Evolutionary conservation across 2,113 vertebrate genomes (phyloP).

Genomic region (Danionella cerebrum): DNA sequence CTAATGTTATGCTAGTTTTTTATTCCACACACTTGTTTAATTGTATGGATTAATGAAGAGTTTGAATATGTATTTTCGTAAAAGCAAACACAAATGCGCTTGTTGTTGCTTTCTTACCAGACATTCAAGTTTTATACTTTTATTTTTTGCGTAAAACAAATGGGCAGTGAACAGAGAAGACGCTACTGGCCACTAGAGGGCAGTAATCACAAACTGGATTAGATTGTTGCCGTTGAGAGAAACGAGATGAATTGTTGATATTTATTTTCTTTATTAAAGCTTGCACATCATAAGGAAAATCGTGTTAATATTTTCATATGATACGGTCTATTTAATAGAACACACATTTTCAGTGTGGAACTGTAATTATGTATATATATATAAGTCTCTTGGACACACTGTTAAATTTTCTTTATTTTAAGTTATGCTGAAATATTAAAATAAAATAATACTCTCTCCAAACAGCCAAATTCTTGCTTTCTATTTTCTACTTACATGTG

Average conservation of each 20-base stretch:
- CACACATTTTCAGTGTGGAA: not conserved
- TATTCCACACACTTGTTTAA: no score
- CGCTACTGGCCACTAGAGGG: conserved; percentile 25
- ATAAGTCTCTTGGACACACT: not conserved
- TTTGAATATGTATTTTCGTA: no score
- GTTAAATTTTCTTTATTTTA: conserved; percentile 31
- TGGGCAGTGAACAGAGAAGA: not conserved
- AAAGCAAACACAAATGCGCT: no score
- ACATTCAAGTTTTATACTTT: no score
- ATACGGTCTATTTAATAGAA: not conserved
- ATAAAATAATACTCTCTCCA: conserved; percentile 44
- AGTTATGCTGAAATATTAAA: conserved; percentile 39
- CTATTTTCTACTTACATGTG: not conserved
- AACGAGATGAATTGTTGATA: not conserved
- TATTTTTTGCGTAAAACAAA: no score
- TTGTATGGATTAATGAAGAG: no score
- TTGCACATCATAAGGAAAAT: not conserved
- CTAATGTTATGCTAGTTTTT: no score
- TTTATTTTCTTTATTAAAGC: not conserved
- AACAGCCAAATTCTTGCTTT: conserved; percentile 19
- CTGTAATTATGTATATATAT: not conserved
- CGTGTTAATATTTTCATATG: conserved; percentile 17
- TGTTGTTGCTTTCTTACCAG: no score
- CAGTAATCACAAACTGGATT: no score
- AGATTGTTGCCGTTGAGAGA: not conserved